Base-by-base conservation (phyloP, 2,797 vertebrate genomes). In the Florisuga fusca region DNA sequence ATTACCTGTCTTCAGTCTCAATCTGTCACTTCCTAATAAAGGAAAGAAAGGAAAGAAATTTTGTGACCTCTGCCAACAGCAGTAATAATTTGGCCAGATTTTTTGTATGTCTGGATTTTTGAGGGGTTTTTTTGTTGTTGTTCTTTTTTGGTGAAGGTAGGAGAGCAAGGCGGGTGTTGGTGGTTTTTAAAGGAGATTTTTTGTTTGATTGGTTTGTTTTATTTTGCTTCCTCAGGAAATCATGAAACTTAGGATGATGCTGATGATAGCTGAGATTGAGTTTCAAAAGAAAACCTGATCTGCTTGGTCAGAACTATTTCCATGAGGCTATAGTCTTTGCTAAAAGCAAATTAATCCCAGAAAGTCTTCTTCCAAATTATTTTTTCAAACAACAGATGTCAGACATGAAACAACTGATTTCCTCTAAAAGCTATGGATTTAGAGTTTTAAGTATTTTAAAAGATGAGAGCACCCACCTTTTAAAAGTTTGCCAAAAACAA, bases 141-240 rank as follows among this genome's bases (percentile, higher is more conserved):
- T 38, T 38, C 10, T 38, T 38, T 38, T 38, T 12, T 41, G 38
- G 38, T 41, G 38, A 41, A 6, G 3, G 46, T 8, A 3, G 2
- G 1, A 2, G 1, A 1, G 23, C 25, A 27, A 15, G 14, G 4
- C 4, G 5, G 3, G 6, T 6, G 17, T 14, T 15, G 26, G 1
- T 51, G 10, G 7, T 29, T 53, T 21, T 43, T 55, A 51, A 71
- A 69, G 45, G 11, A 55, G 43, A 19, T 45, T 17, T 8, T 45
- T 45, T 45, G 7, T 45, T 45, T 45, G 19, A 6, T 45, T 17
- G 7, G 10, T 17, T 45, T 18, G 20, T 20, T 46, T 46, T 46
- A 20, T 46, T 46, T 46, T 46, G 11, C 64, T 77, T 87, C 50
- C n/a, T 84, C 25, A 48, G 27, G 31, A 63, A 89, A 82, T 23